Evolutionary conservation across 2,888 invertebrate species (phyloP).

Genomic region (Polia nebulosa): DNA sequence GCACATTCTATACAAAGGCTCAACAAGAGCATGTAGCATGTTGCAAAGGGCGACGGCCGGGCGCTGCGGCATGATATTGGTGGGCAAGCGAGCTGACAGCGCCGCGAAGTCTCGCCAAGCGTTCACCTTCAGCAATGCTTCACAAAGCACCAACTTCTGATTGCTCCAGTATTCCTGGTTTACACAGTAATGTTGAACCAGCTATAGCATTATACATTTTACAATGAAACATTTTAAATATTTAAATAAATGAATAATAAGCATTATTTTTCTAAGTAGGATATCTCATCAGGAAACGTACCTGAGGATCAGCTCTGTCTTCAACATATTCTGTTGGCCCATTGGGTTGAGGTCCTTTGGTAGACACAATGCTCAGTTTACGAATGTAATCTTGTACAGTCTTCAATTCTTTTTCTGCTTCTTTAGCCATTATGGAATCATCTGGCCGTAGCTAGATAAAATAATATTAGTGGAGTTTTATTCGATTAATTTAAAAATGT

Average conservation of each 20-base stretch:
- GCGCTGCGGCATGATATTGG: slow-evolving; percentile 94
- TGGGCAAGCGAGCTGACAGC: slow-evolving; percentile 96
- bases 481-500: neutral
- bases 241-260: too few relatives aligned
- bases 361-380: slow-evolving; percentile 95
- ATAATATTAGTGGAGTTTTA: neutral
- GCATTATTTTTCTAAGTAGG: too few relatives aligned
- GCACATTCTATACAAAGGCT: slow-evolving; percentile 96
- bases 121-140: slow-evolving; percentile 96
- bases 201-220: neutral
- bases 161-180: slow-evolving; percentile 92
- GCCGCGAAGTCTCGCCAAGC: slow-evolving; percentile 97
- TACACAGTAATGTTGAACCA: slow-evolving; percentile 31
- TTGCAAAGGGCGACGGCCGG: slow-evolving; percentile 95
- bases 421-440: slow-evolving; percentile 95
- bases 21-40: slow-evolving; percentile 96
- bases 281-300: slow-evolving; percentile 67
- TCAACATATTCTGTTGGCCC: slow-evolving; percentile 92
- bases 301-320: slow-evolving; percentile 93
- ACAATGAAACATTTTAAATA: too few relatives aligned
- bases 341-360: slow-evolving; percentile 95
- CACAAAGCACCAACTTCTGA: slow-evolving; percentile 98
- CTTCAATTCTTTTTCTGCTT: slow-evolving; percentile 95
- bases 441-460: slow-evolving; percentile 94
- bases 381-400: slow-evolving; percentile 97